phyloP scores from a whole-genome alignment of 2,113 vertebrate genomes.

The Thomomys bottae region DNA sequence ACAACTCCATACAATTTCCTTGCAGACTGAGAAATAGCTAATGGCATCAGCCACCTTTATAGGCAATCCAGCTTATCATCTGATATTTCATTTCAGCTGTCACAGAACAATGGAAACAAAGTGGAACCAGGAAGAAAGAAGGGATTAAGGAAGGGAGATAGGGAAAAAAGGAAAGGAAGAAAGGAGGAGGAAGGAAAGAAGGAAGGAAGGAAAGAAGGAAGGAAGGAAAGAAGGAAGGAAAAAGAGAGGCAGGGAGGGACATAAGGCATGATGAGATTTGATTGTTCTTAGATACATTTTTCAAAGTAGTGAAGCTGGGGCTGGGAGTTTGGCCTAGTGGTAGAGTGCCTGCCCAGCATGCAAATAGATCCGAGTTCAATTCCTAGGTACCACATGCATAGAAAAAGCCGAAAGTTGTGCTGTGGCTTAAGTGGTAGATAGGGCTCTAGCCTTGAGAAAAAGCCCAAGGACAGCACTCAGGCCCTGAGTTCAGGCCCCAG shows the following conservation, averaged over 20 bases:
- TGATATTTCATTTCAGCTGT: background rate
- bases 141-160: too few species aligned
- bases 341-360: too few species aligned
- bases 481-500: too few species aligned
- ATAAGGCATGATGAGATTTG: background rate
- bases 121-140: too few species aligned
- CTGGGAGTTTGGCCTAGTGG: too few species aligned
- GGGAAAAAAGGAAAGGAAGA: too few species aligned
- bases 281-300: background rate
- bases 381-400: too few species aligned
- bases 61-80: background rate
- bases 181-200: background rate
- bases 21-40: background rate
- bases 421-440: too few species aligned
- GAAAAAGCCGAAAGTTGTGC: too few species aligned
- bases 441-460: too few species aligned
- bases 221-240: background rate
- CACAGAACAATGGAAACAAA: background rate
- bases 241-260: fast-evolving
- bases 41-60: background rate
- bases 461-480: too few species aligned
- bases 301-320: background rate
- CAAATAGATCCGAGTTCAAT: too few species aligned
- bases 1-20: background rate
- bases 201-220: background rate